Conservation (phyloP, 64 coral and sea anemone species). For the Dendronephthya gigantea region DNA sequence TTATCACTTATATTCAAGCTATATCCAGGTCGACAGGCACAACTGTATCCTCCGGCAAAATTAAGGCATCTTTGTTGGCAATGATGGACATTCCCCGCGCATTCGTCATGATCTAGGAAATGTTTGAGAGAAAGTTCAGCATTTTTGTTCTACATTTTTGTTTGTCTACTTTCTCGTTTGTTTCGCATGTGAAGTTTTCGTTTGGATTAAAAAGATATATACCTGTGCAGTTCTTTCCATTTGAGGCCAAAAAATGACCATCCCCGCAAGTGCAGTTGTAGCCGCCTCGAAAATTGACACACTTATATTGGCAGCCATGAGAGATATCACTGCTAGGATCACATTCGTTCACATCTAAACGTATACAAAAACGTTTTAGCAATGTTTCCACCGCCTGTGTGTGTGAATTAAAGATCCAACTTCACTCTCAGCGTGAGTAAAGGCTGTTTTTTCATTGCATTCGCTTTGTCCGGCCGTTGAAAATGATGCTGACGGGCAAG, state of each 20-base stretch:
- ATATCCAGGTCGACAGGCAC: neutral
- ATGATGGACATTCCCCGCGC: neutral
- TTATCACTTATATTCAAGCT: neutral
- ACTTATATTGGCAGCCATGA: neutral
- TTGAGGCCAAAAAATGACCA: neutral
- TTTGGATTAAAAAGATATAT: neutral
- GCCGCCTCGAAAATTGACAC: neutral
- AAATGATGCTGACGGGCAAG: too few relatives aligned
- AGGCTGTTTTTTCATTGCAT: too few relatives aligned
- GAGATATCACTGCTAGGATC: neutral
- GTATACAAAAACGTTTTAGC: neutral
- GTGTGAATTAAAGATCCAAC: neutral
- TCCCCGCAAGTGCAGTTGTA: neutral
- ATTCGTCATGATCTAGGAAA: neutral
- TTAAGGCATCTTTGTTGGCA: neutral
- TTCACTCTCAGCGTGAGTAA: neutral
- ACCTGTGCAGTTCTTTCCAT: neutral
- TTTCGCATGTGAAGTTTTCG: too few relatives aligned
- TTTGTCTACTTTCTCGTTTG: too few relatives aligned
- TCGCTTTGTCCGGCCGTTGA: too few relatives aligned
- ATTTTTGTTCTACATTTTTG: too few relatives aligned
- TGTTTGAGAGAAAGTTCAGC: too few relatives aligned
- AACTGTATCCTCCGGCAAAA: neutral
- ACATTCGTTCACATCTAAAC: slow-evolving; percentile 1
- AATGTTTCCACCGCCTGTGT: neutral